phyloP scores from a whole-genome alignment of 2,113 vertebrate species.

The Pteruthius melanotis region DNA sequence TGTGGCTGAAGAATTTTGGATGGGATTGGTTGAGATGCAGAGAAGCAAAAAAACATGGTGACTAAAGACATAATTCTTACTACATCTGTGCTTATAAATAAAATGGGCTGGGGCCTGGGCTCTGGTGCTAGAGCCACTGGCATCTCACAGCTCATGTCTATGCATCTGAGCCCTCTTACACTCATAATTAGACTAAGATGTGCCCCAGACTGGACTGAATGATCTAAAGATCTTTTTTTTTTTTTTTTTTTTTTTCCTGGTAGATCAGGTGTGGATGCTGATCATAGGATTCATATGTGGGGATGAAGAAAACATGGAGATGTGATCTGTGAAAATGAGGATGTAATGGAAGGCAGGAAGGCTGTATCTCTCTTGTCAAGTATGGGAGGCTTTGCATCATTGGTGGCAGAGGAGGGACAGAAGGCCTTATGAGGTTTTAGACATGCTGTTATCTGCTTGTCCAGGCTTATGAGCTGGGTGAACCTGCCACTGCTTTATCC shows the following conservation, averaged over 20 bases:
- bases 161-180: neutral
- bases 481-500: neutral
- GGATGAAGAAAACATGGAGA: neutral
- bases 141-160: neutral
- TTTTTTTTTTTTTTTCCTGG: neutral
- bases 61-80: neutral
- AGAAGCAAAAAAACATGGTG: neutral
- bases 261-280: neutral
- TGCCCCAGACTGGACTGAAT: neutral
- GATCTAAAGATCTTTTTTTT: neutral
- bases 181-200: neutral
- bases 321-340: neutral
- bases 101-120: neutral
- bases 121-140: neutral
- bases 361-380: neutral
- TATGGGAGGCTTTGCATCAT: accelerated
- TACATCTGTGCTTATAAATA: neutral
- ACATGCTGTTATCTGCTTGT: neutral
- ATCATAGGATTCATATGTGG: neutral
- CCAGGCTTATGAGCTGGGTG: neutral
- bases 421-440: neutral
- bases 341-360: neutral
- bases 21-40: neutral
- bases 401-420: neutral
- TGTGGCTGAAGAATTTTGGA: neutral